Evolutionary conservation across 2,113 vertebrate species (phyloP).

Genomic region (Cromileptes altivelis): DNA sequence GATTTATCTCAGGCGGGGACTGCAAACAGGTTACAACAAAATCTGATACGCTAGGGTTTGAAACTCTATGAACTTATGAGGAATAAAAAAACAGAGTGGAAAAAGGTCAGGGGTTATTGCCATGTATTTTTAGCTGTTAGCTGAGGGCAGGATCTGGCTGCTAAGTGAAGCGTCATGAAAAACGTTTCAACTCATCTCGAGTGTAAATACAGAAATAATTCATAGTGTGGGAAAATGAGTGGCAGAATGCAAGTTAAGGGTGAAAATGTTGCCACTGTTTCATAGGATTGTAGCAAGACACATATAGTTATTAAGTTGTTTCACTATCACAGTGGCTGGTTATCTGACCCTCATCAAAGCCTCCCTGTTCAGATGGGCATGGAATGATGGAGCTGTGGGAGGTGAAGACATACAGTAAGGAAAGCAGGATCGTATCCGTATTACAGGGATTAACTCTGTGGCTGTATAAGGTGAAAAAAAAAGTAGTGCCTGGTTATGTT

Average conservation of each 20-base stretch:
- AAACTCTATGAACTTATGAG: conserved; percentile 56
- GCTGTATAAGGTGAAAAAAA: conserved; percentile 49
- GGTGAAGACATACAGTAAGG: conserved; percentile 5
- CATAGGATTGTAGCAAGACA: background rate
- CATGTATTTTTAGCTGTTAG: conserved; percentile 72
- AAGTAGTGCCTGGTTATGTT: conserved; percentile 23
- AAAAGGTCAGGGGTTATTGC: conserved; percentile 67
- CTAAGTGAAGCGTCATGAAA: conserved; percentile 32
- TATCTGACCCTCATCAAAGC: conserved; percentile 32
- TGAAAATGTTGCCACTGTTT: background rate
- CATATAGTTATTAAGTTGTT: background rate
- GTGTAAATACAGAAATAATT: conserved; percentile 21
- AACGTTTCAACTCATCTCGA: conserved; percentile 2
- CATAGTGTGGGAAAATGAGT: background rate
- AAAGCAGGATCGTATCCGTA: conserved; percentile 39
- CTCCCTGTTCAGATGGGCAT: conserved; percentile 28
- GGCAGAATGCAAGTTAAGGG: too few species aligned
- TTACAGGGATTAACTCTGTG: conserved; percentile 20
- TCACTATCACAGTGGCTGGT: background rate
- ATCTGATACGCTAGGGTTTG: conserved; percentile 59
- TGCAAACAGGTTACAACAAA: conserved; percentile 33
- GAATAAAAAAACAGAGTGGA: conserved; percentile 37
- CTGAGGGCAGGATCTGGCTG: conserved; percentile 28
- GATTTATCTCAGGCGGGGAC: conserved; percentile 56
- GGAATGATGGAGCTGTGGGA: background rate